These are phyloP conservation scores for Eufriesea mexicana DNA, from an alignment of 1,140 invertebrate species.

Conservation along the genomic window DNA sequence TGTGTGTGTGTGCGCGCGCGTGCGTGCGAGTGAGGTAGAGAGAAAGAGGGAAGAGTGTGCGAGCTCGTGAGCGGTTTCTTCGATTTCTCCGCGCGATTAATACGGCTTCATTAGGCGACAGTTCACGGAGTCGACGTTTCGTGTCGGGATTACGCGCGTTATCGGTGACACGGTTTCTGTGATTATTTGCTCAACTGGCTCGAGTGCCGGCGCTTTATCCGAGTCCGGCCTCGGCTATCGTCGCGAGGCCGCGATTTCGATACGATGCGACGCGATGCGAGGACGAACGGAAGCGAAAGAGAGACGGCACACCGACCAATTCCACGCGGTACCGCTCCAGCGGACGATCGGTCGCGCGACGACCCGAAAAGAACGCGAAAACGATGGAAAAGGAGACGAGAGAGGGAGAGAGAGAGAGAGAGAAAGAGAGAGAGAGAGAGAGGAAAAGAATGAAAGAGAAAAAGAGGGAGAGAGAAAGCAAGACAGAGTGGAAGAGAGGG, in stretches of 20 bases:
- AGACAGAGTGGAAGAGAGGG: neutral
- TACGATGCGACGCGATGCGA: neutral
- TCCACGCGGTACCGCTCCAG: neutral
- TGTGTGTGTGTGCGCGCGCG: too few relatives aligned
- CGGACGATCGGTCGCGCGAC: neutral
- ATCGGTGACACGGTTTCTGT: constrained; percentile 53
- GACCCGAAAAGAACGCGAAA: neutral
- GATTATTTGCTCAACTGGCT: constrained; percentile 67
- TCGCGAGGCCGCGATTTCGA: constrained; percentile 13
- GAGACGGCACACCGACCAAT: neutral
- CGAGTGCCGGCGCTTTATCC: constrained; percentile 22
- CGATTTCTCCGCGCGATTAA: constrained; percentile 9
- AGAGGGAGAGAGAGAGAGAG: neutral
- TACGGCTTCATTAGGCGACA: constrained; percentile 29
- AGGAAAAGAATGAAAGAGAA: neutral
- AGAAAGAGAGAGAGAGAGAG: neutral
- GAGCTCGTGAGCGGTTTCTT: neutral
- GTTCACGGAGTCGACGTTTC: constrained; percentile 7
- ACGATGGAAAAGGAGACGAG: neutral
- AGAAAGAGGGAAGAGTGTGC: neutral
- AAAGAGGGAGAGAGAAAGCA: neutral
- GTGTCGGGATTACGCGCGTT: constrained; percentile 42
- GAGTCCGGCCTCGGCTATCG: constrained; percentile 12
- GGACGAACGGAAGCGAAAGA: constrained; percentile 6
- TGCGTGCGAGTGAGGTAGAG: neutral